Base-by-base conservation (phyloP, 2,797 vertebrate genomes). In the Parambassis ranga region DNA sequence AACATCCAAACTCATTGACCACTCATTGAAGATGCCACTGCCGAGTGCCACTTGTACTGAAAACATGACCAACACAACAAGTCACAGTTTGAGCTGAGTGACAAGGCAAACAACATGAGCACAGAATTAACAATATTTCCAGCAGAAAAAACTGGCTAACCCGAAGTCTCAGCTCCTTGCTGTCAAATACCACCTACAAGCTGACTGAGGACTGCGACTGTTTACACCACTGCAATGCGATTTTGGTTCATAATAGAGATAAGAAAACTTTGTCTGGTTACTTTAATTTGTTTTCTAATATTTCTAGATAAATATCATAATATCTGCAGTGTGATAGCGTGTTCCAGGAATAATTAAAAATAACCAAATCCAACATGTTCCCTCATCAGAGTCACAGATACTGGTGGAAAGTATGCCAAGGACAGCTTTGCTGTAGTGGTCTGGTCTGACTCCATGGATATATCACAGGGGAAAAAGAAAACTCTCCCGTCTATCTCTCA, bases 401-500 rank as follows among this genome's bases (percentile, higher is more conserved):
- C 33, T 31, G 33, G 18, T 58, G 61, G 60, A 85, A 81, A 77
- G 71, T 79, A 39, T 73, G 81, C 82, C 81, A 86, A 87, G 81
- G 79, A 81, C 82, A 60, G 61, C 44, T 73, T 49, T 61, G 55
- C 71, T 65, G 46, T 60, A 39, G 73, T 67, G 79, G 55, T 58
- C 63, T 52, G 37, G 31, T 63, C 33, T 75, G 66, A 79, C 72
- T 81, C 70, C 84, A 70, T 68, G n/a, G 38, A 72, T 31, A 60
- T 52, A 39, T 73, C 77, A 49, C 39, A 28, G 56, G 63, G 63
- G 67, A 61, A 27, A 19, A 71, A 37, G 57, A n/a, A 70, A 72
- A 27, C 51, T 61, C 36, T 14, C 13, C 20, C 0, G 10, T 32
- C 38, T 31, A 58, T 51, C 55, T 71, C 23, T 55, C 10, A 6